Conservation (phyloP, 1,140 invertebrate species). For the Drosophila fuyamai region DNA sequence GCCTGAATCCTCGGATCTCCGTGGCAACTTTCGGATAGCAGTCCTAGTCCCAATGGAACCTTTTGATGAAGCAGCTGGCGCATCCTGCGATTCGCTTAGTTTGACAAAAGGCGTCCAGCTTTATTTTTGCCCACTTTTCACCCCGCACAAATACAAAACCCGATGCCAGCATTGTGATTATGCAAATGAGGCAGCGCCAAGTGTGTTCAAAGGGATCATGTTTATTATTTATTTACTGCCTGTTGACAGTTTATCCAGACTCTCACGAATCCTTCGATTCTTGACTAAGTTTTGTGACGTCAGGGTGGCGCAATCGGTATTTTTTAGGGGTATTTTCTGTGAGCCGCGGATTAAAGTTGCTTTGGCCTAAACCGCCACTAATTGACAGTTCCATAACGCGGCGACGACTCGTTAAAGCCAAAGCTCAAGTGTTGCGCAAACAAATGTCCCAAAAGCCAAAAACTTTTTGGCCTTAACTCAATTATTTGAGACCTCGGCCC, state of each 20-base stretch:
- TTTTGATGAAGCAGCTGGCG: constrained; percentile 42
- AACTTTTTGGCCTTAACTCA: constrained; percentile 51
- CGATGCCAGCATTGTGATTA: constrained; percentile 67
- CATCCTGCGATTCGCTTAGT: constrained; percentile 34
- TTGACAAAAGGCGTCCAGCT: constrained; percentile 37
- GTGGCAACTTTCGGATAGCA: constrained; percentile 36
- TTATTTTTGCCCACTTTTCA: background rate
- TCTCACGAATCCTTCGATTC: constrained; percentile 41
- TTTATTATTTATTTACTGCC: constrained; percentile 80
- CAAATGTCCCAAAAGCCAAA: constrained; percentile 45
- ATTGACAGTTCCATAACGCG: constrained; percentile 74
- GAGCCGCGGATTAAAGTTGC: constrained; percentile 54
- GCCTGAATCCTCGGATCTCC: constrained; percentile 19
- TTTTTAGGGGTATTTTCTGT: background rate
- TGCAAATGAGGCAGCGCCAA: constrained; percentile 69
- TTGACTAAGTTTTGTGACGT: constrained; percentile 62
- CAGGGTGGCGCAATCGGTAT: constrained; percentile 19
- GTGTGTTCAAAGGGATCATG: constrained; percentile 76
- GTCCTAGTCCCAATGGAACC: constrained; percentile 24
- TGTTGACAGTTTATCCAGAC: constrained; percentile 69
- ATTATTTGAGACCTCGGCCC: constrained; percentile 48
- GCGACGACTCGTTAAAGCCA: constrained; percentile 65
- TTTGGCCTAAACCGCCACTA: constrained; percentile 62
- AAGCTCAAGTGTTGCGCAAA: constrained; percentile 76
- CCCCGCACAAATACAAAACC: constrained; percentile 11